A percentile compares a stretch with the other conserved stretches of the same genome.
Conservation (phyloP, 1,140 invertebrate genomes). For the Bombus haemorrhoidalis region DNA sequence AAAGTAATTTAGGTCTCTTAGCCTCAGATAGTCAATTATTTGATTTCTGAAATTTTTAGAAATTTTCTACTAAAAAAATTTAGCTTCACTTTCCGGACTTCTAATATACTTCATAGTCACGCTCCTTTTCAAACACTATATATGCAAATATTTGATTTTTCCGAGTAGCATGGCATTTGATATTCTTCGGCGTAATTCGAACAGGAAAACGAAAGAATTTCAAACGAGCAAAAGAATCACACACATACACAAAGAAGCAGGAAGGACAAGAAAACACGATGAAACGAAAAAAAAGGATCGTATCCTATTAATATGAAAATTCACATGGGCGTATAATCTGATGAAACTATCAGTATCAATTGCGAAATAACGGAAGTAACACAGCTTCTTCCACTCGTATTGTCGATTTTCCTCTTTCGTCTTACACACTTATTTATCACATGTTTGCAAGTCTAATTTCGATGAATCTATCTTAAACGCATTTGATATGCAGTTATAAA, state of each 20-base stretch:
- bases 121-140: neutral
- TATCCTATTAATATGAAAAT: constrained; percentile 5
- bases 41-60: too few relatives aligned
- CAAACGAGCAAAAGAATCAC: neutral
- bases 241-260: too few relatives aligned
- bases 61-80: too few relatives aligned
- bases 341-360: constrained; percentile 14
- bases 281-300: neutral
- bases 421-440: neutral
- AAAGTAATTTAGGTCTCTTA: too few relatives aligned
- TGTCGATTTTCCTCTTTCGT: neutral
- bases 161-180: neutral
- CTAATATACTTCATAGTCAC: too few relatives aligned
- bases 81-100: too few relatives aligned
- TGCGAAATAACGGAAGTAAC: neutral
- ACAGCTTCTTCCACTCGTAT: neutral
- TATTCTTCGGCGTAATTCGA: neutral
- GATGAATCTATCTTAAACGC: neutral
- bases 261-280: neutral
- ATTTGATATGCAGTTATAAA: too few relatives aligned
- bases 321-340: neutral
- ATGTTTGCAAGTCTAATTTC: constrained; percentile 3
- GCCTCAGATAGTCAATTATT: too few relatives aligned
- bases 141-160: neutral
- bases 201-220: neutral